These are phyloP conservation scores for Ophioderma brevispina DNA, from an alignment of 35 echinoderm and acorn worm genomes.

Conservation along the genomic window DNA sequence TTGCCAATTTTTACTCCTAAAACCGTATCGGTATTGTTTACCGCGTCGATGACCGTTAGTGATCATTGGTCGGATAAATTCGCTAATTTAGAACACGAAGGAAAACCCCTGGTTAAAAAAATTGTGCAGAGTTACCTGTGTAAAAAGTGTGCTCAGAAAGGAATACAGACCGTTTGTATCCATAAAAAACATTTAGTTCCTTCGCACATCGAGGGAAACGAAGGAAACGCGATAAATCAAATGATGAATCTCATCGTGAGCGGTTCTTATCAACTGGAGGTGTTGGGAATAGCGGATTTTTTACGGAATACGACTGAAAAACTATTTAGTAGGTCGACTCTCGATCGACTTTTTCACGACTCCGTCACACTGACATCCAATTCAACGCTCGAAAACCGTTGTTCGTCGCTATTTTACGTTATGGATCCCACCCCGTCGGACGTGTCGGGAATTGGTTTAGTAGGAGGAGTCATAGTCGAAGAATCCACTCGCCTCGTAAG, in stretches of 20 bases:
- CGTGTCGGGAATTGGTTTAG: background rate
- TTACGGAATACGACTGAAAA: background rate
- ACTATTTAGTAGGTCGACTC: background rate
- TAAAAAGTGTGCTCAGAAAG: background rate
- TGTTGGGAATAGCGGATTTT: background rate
- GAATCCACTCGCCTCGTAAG: background rate
- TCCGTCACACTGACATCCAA: background rate
- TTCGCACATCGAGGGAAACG: background rate
- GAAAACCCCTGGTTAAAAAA: background rate
- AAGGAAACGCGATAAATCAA: background rate
- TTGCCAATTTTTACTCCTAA: background rate
- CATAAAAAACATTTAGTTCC: background rate
- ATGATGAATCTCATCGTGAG: background rate
- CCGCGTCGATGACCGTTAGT: background rate
- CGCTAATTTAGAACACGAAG: background rate
- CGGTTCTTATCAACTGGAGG: background rate
- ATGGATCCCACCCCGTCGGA: background rate
- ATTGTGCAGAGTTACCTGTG: background rate
- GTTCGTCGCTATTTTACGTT: background rate
- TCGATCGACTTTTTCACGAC: background rate
- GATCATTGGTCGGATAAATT: slow-evolving; percentile 2
- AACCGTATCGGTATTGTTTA: background rate
- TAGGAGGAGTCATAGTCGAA: background rate
- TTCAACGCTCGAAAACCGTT: background rate
- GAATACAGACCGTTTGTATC: background rate